Base-by-base conservation (phyloP, 2,797 vertebrate species). In the Dendrocincla fuliginosa region DNA sequence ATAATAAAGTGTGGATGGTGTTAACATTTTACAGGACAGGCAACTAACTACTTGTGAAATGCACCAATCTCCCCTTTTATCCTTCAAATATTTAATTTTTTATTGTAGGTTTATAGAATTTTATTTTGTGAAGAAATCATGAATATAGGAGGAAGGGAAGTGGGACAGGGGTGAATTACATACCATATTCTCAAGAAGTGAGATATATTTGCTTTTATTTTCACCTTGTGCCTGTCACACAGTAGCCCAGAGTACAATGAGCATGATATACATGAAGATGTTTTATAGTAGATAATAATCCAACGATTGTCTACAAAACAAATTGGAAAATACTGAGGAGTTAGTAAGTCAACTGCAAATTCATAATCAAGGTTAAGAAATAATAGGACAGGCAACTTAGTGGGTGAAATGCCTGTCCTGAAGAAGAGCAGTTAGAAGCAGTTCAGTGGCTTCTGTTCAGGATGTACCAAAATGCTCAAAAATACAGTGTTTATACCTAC, bases 341-440 rank as follows among this genome's bases (percentile, higher is more conserved):
- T 47, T 82, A 76, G 15, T 59, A 69, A 75, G 24, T 25, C 87
- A 77, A 78, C 9, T 24, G 5, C 10, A 82, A 85, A 91, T 67
- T 70, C 87, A 56, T 78, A 71, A 75, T 44, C 47, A 56, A 83
- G 20, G 69, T 47, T 89, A 63, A 60, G 32, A 83, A 87, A 50
- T 24, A 2, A 33, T 4, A 53, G 1, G 9, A 20, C 19, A 50
- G 81, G 8, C 5, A 76, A 46, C 49, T 56, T 53, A 76, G 18
- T 35, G 16, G 9, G 28, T 84, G 30, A 78, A 61, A 61, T 70
- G 79, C 10, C 74, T n/a, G n/a, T n/a, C n/a, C 16, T 65, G 23
- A 63, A 79, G 55, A 88, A 82, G 24, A 50, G 9, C n/a, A 53
- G 5, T 10, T 42, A 19, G 16, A 87, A 60, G 56, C 37, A 81